Percentiles rank a stretch among this genome's conserved stretches.
Conservation (phyloP, 1,140 invertebrate genomes). For the Atopsyche davidsoni region DNA sequence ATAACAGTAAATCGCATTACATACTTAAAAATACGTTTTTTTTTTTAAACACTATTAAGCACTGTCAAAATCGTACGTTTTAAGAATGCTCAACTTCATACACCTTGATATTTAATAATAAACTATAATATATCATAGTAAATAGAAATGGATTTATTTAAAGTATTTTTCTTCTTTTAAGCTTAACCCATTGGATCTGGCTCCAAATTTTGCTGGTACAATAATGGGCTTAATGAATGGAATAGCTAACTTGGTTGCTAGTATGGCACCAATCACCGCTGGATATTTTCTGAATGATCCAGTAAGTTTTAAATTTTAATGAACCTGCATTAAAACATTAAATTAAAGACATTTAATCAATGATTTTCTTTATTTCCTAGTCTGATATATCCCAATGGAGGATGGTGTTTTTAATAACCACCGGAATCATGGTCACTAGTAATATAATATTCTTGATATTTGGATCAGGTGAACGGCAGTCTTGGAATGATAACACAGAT, state of each 20-base stretch:
- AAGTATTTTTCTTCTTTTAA: no score
- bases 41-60: no score
- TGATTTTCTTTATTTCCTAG: constrained; percentile 29
- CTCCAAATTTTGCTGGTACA: constrained; percentile 68
- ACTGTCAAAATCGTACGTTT: no score
- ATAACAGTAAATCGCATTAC: no score
- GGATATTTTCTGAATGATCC: constrained; percentile 21
- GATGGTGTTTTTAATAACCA: constrained; percentile 52
- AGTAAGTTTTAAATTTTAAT: constrained; percentile 11
- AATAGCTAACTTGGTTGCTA: constrained; percentile 66
- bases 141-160: no score
- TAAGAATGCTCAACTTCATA: no score
- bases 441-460: constrained; percentile 50
- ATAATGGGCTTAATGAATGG: constrained; percentile 75
- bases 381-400: constrained; percentile 45
- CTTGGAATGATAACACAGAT: constrained; percentile 38
- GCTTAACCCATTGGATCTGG: constrained; percentile 67
- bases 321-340: neutral
- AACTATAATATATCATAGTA: no score
- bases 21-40: no score
- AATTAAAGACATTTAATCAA: neutral
- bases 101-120: no score
- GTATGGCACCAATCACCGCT: constrained; percentile 39
- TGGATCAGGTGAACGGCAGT: constrained; percentile 41
- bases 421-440: constrained; percentile 46